phyloP scores from a whole-genome alignment of 2,888 invertebrate genomes.

The Camponotus fellah region DNA sequence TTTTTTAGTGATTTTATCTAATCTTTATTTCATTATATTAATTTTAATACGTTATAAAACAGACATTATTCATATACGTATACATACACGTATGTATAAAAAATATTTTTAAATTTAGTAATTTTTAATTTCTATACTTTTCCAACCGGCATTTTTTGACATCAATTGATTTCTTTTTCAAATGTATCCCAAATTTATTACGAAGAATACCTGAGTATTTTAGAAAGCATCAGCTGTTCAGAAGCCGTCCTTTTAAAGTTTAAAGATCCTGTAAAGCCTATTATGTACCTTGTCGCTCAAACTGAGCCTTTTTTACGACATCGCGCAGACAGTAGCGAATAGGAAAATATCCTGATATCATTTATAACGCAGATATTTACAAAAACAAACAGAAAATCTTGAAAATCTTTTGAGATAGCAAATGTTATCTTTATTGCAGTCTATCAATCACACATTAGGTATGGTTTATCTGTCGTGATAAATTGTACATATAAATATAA shows the following conservation, averaged over 20 bases:
- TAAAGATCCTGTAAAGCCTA: slow-evolving; percentile 77
- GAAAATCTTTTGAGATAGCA: slow-evolving; percentile 52
- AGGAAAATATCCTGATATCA: slow-evolving; percentile 58
- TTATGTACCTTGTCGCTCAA: slow-evolving; percentile 65
- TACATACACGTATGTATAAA: neutral
- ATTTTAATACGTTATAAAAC: neutral
- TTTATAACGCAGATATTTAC: slow-evolving; percentile 65
- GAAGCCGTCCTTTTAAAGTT: slow-evolving; percentile 80
- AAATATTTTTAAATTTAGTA: slow-evolving; percentile 36
- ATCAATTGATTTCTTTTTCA: neutral
- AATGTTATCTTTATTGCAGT: slow-evolving; percentile 63
- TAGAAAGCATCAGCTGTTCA: slow-evolving; percentile 77
- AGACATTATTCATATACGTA: neutral
- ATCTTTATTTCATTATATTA: no score
- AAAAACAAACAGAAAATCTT: slow-evolving; percentile 61
- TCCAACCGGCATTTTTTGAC: neutral
- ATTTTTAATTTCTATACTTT: slow-evolving; percentile 27
- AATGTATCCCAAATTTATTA: slow-evolving; percentile 59
- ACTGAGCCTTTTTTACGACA: slow-evolving; percentile 57
- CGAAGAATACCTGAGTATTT: slow-evolving; percentile 60
- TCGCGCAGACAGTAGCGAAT: slow-evolving; percentile 55
- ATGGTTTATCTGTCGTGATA: neutral
- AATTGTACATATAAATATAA: neutral
- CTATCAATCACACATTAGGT: neutral
- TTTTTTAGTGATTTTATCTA: no score